Percentiles rank a stretch among this genome's conserved stretches.
These are phyloP conservation scores for Fregata magnificens DNA, from an alignment of 2,113 vertebrate genomes.

Conservation along the genomic window DNA sequence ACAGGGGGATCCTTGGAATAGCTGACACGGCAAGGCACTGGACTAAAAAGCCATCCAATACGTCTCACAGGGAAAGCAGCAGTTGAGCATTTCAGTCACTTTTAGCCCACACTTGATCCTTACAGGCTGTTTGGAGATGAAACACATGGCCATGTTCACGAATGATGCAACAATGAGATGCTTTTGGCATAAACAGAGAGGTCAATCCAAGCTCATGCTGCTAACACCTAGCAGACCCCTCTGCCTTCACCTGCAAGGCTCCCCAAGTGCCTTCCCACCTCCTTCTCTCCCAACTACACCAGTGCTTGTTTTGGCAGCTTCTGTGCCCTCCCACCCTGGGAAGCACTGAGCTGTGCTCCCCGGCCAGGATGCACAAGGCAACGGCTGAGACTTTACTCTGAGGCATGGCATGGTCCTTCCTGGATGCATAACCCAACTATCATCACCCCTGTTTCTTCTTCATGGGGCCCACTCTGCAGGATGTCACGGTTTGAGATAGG, in stretches of 20 bases:
- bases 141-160: accelerated
- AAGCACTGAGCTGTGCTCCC: neutral
- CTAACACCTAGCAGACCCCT: neutral
- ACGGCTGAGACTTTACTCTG: neutral
- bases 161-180: neutral
- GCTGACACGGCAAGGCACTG: neutral
- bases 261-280: neutral
- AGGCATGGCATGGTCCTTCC: neutral
- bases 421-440: neutral
- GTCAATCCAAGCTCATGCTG: neutral
- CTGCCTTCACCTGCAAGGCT: accelerated
- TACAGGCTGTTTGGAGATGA: neutral
- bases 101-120: neutral
- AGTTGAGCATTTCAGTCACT: neutral
- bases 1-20: neutral
- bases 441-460: neutral
- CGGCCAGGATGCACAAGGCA: accelerated
- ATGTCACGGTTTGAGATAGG: neutral
- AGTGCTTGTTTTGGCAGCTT: neutral
- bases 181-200: neutral
- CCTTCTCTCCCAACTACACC: neutral
- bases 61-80: neutral
- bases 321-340: neutral
- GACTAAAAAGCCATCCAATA: neutral
- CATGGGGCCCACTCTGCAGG: accelerated